Evolutionary conservation across 1,140 invertebrate species (phyloP).

Genomic region (Drosophila mojavensis): DNA sequence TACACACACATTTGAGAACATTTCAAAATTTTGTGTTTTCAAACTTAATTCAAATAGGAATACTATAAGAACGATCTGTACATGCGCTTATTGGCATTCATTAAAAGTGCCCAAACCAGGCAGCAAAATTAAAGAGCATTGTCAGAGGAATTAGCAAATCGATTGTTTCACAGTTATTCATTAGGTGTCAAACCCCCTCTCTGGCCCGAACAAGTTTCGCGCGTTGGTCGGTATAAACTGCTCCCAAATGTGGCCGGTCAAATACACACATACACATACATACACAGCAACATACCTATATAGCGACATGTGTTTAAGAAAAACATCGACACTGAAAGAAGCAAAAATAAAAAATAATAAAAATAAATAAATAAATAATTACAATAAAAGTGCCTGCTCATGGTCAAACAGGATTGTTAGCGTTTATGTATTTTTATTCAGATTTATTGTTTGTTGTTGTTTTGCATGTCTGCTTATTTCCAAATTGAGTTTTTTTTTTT

Average conservation of each 20-base stretch:
- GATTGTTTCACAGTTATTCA: slow-evolving; percentile 36
- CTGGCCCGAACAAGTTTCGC: slow-evolving; percentile 32
- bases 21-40: too few species aligned
- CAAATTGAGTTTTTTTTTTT: neutral
- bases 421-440: slow-evolving; percentile 32
- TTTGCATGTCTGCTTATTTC: slow-evolving; percentile 6
- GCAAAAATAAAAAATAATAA: too few species aligned
- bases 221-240: slow-evolving; percentile 53
- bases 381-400: slow-evolving; percentile 66
- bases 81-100: neutral
- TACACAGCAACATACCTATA: neutral
- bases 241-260: slow-evolving; percentile 16
- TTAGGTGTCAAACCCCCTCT: slow-evolving; percentile 8
- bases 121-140: slow-evolving; percentile 12
- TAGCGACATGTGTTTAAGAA: slow-evolving; percentile 8
- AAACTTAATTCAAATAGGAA: too few species aligned
- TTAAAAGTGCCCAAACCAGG: slow-evolving; percentile 25
- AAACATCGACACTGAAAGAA: slow-evolving; percentile 23
- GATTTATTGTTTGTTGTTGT: slow-evolving; percentile 16
- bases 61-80: too few species aligned
- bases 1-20: too few species aligned
- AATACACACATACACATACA: too few species aligned
- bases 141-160: slow-evolving; percentile 35
- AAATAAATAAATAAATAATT: slow-evolving; percentile 50
- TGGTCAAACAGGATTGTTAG: slow-evolving; percentile 60